Evolutionary conservation across 2,888 invertebrate species (phyloP).

Genomic region (Trisateles emortualis): DNA sequence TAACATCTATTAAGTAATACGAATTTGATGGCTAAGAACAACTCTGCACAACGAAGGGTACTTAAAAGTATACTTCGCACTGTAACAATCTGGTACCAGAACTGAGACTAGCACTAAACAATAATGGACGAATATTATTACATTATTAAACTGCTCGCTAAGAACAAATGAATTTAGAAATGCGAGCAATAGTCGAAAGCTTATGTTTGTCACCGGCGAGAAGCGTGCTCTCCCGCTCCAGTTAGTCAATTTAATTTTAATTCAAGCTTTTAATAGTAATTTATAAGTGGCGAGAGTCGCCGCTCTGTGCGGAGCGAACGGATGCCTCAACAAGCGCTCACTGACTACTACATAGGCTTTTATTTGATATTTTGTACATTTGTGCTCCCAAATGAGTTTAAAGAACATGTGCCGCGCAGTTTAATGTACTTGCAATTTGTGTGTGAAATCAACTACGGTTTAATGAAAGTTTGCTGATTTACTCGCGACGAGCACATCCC

Average conservation of each 20-base stretch:
- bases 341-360: slow-evolving; percentile 2
- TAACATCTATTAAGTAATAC: too few species aligned
- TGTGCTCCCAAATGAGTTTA: slow-evolving; percentile 22
- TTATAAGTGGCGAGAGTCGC: slow-evolving; percentile 17
- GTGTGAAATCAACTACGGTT: not conserved
- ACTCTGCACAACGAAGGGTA: too few species aligned
- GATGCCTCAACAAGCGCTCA: slow-evolving; percentile 1
- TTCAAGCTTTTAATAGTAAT: slow-evolving; percentile 34
- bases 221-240: slow-evolving; percentile 5
- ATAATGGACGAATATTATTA: not conserved
- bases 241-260: slow-evolving; percentile 29
- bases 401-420: slow-evolving; percentile 10
- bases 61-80: not conserved
- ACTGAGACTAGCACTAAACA: not conserved
- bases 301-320: not conserved
- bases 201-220: not conserved
- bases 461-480: not conserved
- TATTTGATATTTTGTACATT: slow-evolving; percentile 30
- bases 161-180: slow-evolving; percentile 3
- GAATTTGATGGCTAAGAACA: too few species aligned
- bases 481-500: too few species aligned
- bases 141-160: not conserved
- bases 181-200: not conserved
- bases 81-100: not conserved
- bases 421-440: slow-evolving; percentile 6